These are phyloP conservation scores for Dasypolia templi DNA, from an alignment of 2,888 invertebrate species.

Conservation along the genomic window DNA sequence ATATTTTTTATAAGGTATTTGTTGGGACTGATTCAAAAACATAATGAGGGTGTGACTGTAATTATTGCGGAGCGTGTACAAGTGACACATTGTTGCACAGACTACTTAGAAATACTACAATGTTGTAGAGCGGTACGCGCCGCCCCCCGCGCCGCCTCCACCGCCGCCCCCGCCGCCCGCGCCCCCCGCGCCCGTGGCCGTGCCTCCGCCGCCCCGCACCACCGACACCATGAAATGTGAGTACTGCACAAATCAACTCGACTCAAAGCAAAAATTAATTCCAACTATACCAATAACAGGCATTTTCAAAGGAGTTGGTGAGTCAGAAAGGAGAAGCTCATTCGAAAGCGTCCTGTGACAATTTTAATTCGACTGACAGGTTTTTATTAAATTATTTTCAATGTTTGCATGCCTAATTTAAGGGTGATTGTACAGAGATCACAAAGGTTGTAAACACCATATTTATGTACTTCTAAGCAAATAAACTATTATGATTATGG, in stretches of 20 bases:
- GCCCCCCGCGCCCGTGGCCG: slow-evolving; percentile 71
- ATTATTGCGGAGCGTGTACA: background rate
- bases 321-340: background rate
- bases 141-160: slow-evolving; percentile 79
- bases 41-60: background rate
- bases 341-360: background rate
- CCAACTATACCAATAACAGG: background rate
- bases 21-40: no score
- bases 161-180: slow-evolving; percentile 72
- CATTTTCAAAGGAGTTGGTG: background rate
- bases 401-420: no score
- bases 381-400: no score
- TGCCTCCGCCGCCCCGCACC: slow-evolving; percentile 77
- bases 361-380: no score
- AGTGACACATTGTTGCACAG: slow-evolving; percentile 45
- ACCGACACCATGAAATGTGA: slow-evolving; percentile 86
- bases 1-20: background rate
- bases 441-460: no score
- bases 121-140: slow-evolving; percentile 71
- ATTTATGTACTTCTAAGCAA: no score
- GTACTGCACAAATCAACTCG: slow-evolving; percentile 59
- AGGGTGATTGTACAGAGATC: no score
- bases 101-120: no score
- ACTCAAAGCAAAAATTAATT: background rate
- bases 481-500: no score